Base-by-base conservation (phyloP, 2,797 vertebrate species). In the Sebastes cheni region DNA sequence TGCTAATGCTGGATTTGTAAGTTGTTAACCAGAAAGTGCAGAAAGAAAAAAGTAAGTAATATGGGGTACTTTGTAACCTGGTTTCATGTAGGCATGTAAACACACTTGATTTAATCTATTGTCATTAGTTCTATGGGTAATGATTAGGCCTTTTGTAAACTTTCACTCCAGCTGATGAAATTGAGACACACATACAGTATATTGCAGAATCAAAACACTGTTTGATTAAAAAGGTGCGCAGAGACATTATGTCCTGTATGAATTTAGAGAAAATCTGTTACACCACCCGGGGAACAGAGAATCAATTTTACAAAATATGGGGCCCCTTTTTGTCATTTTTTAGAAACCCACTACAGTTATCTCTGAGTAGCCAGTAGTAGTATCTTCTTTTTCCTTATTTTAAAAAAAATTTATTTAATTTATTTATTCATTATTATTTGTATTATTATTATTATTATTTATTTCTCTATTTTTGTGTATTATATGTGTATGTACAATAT, bases 391-490 rank as follows among this genome's bases (percentile, higher is more conserved):
- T 36, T 36, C 34, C 34, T 36, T 36, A 12, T 36, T 36, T 36
- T 1, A 1, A 30, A 29, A 23, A 32, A 32, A 36, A 4, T 2
- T 12, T 0, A 36, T 36, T 36, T 4, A 1, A 36, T 36, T 13
- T 13, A 36, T 12, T 36, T 36, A 36, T 36, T 36, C 34, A 36
- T 36, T 36, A 36, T 36, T 12, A 36, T 36, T 12, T 36, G 34
- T 34, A 34, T 34, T 36, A 11, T 36, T 36, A 36, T 34, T 34
- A 34, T 36, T 32, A 32, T 34, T 36, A 32, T 32, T 32, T 34
- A 34, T 34, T 34, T 32, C 3, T 32, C 8, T 36, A 36, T 36
- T 11, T 11, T 11, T 36, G 3, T 36, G 11, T 36, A 36, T 36
- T 34, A 34, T 36, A 12, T 36, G 11, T 36, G 11, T 36, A 36